Percentiles rank a stretch among this genome's conserved stretches.
Evolutionary conservation across 2,888 invertebrate genomes (phyloP).

Genomic region (Lottia scabra): DNA sequence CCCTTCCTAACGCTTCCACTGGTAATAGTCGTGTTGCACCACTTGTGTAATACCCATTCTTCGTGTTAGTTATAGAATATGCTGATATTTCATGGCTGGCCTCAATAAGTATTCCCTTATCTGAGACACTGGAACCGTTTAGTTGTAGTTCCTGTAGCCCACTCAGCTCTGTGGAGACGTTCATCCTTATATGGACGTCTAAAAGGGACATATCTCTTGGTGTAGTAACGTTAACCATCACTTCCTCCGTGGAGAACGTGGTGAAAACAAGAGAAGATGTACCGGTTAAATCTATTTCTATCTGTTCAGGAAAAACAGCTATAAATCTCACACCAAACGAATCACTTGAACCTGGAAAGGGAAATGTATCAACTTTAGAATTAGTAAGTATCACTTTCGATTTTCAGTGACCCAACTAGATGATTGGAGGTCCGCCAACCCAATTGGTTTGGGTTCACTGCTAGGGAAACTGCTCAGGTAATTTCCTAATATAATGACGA

Average conservation of each 20-base stretch:
- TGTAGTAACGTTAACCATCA: not conserved
- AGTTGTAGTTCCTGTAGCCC: not conserved
- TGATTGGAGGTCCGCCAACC: too few species aligned
- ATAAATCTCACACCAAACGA: slow-evolving; percentile 10
- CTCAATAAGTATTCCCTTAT: slow-evolving; percentile 2
- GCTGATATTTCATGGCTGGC: slow-evolving; percentile 1
- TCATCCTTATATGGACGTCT: not conserved
- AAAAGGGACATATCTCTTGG: not conserved
- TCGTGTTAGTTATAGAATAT: not conserved
- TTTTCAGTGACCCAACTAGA: too few species aligned
- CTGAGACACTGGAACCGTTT: not conserved
- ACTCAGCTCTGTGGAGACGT: not conserved
- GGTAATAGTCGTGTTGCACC: slow-evolving; percentile 7
- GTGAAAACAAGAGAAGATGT: not conserved
- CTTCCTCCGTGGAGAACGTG: not conserved
- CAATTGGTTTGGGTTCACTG: too few species aligned
- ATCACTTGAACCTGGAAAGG: slow-evolving; percentile 6
- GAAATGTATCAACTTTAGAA: not conserved
- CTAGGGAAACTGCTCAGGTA: too few species aligned
- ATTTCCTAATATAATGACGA: too few species aligned
- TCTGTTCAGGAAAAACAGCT: slow-evolving; percentile 5
- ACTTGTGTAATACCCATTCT: not conserved
- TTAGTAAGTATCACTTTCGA: too few species aligned
- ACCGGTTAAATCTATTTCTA: not conserved
- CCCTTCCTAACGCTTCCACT: slow-evolving; percentile 1